Base-by-base conservation (phyloP, 2,888 invertebrate species). In the Alsophila aescularia region DNA sequence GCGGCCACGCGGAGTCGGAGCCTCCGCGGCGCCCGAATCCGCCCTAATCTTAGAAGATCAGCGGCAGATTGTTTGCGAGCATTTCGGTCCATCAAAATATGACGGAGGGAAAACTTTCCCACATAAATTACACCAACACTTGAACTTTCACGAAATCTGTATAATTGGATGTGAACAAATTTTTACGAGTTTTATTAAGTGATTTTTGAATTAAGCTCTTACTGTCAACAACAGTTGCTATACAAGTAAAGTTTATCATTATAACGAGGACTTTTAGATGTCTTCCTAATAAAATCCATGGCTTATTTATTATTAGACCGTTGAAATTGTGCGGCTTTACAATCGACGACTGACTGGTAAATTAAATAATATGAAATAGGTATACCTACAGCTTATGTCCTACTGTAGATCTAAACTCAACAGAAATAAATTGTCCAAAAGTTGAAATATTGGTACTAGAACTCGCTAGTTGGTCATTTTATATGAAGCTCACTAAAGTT, bases 11-110 rank as follows among this genome's bases (percentile, higher is more conserved):
- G 75, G 83, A 83, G 81, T 82, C 82, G 78, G 82, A 85, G 85
- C 82, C 85, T 85, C 81, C 77, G 77, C 78, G 86, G 83, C 85
- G 84, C 83, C 82, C 78, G 77, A 85, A 83, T 82, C 83, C 66
- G 78, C 77, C 83, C 79, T 90, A 90, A 90, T 90, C 88, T 89
- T 78, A 75, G 77, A 81, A 87, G 85, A 87, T 85, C 83, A 79
- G 71, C 77, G 83, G 79, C 87, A 88, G 89, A 89, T 89, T 89
- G 90, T 89, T 90, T 89, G 86, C 79, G 76, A 84, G 79, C 81
- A 81, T 86, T 85, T 81, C 69, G 77, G 77, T 76, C 81, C 84
- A 81, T 87, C 88, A 87, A 87, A 87, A 87, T 85, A 83, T 86
- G 82, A 84, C 74, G 80, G 74, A 73, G 73, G 75, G 64, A 78